These are phyloP conservation scores for Adrianichthys oophorus DNA, from an alignment of 2,797 vertebrate species.

Conservation along the genomic window DNA sequence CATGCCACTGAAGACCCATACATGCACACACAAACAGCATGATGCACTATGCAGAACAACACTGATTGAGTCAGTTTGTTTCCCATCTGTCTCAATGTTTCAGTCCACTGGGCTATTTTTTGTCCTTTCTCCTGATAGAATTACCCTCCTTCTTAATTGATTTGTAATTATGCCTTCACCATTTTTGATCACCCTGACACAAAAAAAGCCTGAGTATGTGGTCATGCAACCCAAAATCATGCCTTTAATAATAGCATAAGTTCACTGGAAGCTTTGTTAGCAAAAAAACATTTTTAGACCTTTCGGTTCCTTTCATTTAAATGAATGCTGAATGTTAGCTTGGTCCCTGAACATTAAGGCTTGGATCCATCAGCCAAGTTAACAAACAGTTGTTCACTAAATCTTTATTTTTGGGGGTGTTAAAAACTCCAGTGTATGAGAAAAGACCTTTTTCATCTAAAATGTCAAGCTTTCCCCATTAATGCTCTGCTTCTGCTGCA, in stretches of 20 bases:
- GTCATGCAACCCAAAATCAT: conserved; percentile 39
- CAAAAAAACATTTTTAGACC: conserved; percentile 2
- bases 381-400: conserved; percentile 6
- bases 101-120: conserved; percentile 46
- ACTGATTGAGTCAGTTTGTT: conserved; percentile 57
- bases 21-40: conserved; percentile 37
- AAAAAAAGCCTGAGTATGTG: conserved; percentile 32
- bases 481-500: conserved; percentile 38
- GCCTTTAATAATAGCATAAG: conserved; percentile 33
- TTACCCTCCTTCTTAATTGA: conserved; percentile 61
- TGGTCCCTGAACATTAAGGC: background rate
- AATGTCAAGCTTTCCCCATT: conserved; percentile 61
- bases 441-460: conserved; percentile 62
- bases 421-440: conserved; percentile 28
- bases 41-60: conserved; percentile 57
- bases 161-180: conserved; percentile 53
- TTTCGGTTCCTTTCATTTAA: conserved; percentile 12
- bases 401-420: no score
- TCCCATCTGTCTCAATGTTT: conserved; percentile 62
- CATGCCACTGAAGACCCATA: background rate
- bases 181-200: conserved; percentile 49
- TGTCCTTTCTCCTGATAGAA: conserved; percentile 46
- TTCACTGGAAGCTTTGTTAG: conserved; percentile 22
- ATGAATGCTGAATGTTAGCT: background rate
- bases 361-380: conserved; percentile 8